Evolutionary conservation across 2,113 vertebrate genomes (phyloP).

Genomic region (Nesogale talazaci): DNA sequence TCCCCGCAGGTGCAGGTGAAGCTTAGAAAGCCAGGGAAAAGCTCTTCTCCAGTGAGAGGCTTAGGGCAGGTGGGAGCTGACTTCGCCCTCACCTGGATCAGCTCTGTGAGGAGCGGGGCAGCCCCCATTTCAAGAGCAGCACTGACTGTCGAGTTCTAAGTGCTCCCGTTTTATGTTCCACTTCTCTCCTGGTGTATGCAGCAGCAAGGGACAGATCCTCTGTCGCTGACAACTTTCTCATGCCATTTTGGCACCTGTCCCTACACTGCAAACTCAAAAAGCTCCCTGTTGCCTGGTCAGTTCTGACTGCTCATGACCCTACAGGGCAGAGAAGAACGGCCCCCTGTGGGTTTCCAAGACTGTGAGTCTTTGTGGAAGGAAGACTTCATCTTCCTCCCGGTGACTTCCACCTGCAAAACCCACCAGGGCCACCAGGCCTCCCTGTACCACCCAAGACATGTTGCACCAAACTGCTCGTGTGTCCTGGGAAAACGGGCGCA

Average conservation of each 20-base stretch:
- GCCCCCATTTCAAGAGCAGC: not conserved
- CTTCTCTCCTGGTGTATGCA: not conserved
- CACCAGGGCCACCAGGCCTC: not conserved
- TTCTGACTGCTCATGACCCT: no score
- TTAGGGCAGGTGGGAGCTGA: not conserved
- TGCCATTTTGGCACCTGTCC: accelerated
- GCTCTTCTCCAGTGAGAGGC: not conserved
- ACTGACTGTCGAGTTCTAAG: not conserved
- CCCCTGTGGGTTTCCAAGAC: no score
- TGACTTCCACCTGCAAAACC: no score
- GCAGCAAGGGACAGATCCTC: not conserved
- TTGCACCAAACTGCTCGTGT: not conserved
- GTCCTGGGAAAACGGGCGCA: not conserved
- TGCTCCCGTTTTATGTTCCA: not conserved
- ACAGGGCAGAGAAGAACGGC: no score
- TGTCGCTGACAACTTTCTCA: not conserved
- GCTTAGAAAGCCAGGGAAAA: no score
- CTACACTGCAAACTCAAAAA: no score
- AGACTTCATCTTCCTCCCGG: no score
- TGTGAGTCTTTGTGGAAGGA: no score
- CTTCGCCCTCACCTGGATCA: not conserved
- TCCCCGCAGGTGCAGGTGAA: no score
- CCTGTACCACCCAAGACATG: not conserved
- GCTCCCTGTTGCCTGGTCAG: no score
- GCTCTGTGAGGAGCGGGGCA: not conserved